Evolutionary conservation across 2,888 invertebrate species (phyloP).

Genomic region (Chalcosyrphus nemorum): DNA sequence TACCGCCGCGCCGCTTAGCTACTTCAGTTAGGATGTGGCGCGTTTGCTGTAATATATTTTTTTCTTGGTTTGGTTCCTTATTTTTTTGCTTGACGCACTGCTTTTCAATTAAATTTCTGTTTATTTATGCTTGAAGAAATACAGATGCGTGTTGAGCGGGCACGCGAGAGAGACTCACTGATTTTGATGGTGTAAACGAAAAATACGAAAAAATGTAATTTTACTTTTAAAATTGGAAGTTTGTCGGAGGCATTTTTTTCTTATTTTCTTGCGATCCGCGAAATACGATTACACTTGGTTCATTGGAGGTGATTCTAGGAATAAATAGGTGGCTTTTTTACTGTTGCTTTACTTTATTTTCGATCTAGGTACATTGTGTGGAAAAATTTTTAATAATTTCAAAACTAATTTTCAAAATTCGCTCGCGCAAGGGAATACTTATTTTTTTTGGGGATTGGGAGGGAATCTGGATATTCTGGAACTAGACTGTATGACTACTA

Average conservation of each 20-base stretch:
- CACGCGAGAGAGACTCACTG: slow-evolving; percentile 13
- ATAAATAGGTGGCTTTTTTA: background rate
- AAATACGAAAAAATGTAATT: too few relatives aligned
- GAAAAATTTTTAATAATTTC: too few relatives aligned
- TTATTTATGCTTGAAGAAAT: slow-evolving; percentile 41
- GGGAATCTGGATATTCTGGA: too few relatives aligned
- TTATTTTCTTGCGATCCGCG: background rate
- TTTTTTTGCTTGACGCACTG: background rate
- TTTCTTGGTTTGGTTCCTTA: background rate
- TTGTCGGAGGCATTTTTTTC: background rate
- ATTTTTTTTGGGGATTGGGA: too few relatives aligned
- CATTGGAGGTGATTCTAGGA: background rate
- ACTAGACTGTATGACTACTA: too few relatives aligned
- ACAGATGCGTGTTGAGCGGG: slow-evolving; percentile 12
- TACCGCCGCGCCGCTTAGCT: slow-evolving; percentile 16
- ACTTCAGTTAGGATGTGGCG: slow-evolving; percentile 3
- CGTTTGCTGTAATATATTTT: background rate
- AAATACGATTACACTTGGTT: slow-evolving; percentile 5
- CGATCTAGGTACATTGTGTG: too few relatives aligned
- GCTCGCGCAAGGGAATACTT: too few relatives aligned
- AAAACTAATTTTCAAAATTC: too few relatives aligned
- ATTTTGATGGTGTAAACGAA: slow-evolving; percentile 11
- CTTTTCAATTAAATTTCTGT: slow-evolving; percentile 48
- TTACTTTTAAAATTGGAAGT: slow-evolving; percentile 1
- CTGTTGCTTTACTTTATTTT: background rate